Percentiles rank a stretch among this genome's conserved stretches.
phyloP scores from a whole-genome alignment of 2,113 vertebrate species.

The Ia io region DNA sequence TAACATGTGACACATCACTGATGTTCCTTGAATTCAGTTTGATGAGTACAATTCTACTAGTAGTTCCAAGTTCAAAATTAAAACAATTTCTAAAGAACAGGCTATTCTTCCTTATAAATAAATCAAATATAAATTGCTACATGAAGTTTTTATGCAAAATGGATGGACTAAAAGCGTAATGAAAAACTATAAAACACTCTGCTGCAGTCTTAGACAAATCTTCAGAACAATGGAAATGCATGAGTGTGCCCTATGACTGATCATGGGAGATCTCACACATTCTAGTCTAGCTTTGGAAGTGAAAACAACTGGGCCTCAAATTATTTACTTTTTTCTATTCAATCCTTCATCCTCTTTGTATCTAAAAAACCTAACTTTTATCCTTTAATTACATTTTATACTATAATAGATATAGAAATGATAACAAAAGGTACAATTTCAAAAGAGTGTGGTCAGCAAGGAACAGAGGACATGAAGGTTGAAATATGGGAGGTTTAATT shows the following conservation, averaged over 20 bases:
- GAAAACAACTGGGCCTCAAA: neutral
- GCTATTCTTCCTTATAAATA: neutral
- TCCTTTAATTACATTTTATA: neutral
- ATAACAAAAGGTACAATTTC: neutral
- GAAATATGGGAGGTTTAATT: neutral
- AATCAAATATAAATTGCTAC: neutral
- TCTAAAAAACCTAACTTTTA: neutral
- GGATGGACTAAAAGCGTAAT: neutral
- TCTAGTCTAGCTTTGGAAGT: neutral
- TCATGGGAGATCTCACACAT: too few species aligned
- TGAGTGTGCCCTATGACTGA: rapidly evolving
- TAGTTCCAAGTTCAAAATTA: neutral
- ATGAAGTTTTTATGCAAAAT: neutral
- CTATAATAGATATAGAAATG: neutral
- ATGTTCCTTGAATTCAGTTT: neutral
- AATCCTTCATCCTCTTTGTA: neutral
- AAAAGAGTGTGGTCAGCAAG: neutral
- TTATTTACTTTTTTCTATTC: neutral
- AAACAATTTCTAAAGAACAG: conserved; percentile 29
- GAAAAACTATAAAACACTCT: neutral
- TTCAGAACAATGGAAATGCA: neutral
- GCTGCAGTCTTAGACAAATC: neutral
- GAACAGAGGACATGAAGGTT: neutral
- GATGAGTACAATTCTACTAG: neutral
- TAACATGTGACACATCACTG: neutral